These are phyloP conservation scores for Arion vulgaris DNA, from an alignment of 1,140 invertebrate species.

Conservation along the genomic window DNA sequence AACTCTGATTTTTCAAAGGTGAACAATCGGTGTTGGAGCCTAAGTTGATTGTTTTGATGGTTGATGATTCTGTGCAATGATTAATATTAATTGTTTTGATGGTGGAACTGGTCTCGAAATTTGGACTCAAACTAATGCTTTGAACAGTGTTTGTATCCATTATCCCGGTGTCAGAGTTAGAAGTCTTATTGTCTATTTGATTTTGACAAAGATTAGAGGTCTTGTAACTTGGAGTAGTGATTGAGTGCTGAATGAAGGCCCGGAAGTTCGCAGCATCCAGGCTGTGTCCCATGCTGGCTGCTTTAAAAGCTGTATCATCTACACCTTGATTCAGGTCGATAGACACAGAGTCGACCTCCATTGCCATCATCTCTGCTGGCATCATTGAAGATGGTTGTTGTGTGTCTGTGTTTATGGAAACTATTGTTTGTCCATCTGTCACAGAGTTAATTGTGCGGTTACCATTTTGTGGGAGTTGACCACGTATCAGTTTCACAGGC, in stretches of 20 bases:
- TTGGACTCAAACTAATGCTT: neutral
- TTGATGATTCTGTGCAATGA: constrained; percentile 14
- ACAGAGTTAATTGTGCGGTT: neutral
- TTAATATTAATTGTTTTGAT: constrained; percentile 26
- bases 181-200: neutral
- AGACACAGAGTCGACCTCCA: constrained; percentile 66
- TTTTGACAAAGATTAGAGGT: constrained; percentile 16
- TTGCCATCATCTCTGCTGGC: constrained; percentile 53
- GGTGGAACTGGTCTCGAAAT: constrained; percentile 7
- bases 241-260: constrained; percentile 16
- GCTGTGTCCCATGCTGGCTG: constrained; percentile 6
- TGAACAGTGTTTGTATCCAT: constrained; percentile 15
- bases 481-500: neutral
- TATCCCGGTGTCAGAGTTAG: constrained; percentile 1
- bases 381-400: constrained; percentile 69
- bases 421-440: constrained; percentile 42
- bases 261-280: constrained; percentile 15
- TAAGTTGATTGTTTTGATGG: constrained; percentile 42
- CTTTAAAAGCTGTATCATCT: constrained; percentile 28
- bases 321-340: constrained; percentile 46
- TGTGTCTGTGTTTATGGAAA: constrained; percentile 55
- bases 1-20: constrained; percentile 2
- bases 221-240: constrained; percentile 20
- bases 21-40: constrained; percentile 5
- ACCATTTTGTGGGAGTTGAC: neutral